Evolutionary conservation across 2,797 vertebrate species (phyloP), one percentile per base, ranked within the genome.

Genomic region (Tympanoctomys barrerae): DNA sequence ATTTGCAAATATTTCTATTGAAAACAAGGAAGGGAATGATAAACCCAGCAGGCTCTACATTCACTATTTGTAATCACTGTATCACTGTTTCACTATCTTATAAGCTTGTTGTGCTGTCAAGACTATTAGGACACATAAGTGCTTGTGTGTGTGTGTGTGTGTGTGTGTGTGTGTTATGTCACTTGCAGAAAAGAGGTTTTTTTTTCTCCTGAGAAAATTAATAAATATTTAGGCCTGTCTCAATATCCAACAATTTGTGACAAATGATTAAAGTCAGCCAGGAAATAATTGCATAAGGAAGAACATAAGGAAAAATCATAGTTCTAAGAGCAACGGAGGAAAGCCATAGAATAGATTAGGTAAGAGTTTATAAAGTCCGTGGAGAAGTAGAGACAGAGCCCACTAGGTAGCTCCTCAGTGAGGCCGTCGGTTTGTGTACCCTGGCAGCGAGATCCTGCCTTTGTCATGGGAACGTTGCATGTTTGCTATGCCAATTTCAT

Each of bases 1-100:
- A 83, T 61, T 90, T 92, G 18, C 80, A 96, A 87, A 52, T 24
- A 87, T 86, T 91, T 70, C 14, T 80, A 0, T 75, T 83, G 46
- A 86, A 28, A 9, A 13, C 80, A 87, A 77, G 77, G 52, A 77
- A 31, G 80, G 52, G 22, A 16, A 57, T 87, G 93, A 78, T 87
- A n/a, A 42, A 42, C 42, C 42, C 42, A 79, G 7, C 59, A 36
- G 28, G 42, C 64, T 93, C 78, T 82, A 91, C 92, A 89, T 59
- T 93, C 14, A 87, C 33, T 24, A 1, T 75, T 70, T 90, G 21
- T 73, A 26, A 73, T 42, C 21, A 24, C 70, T 11, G 10, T 71
- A 73, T 42, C 21, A 24, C 70, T 11, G 10, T 71, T 73, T 77
- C 26, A 49, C 42, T 92, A 6, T 62, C 36, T 87, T 57, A 82